These are phyloP conservation scores for Musca vetustissima DNA, from an alignment of 1,140 invertebrate species.

Conservation along the genomic window DNA sequence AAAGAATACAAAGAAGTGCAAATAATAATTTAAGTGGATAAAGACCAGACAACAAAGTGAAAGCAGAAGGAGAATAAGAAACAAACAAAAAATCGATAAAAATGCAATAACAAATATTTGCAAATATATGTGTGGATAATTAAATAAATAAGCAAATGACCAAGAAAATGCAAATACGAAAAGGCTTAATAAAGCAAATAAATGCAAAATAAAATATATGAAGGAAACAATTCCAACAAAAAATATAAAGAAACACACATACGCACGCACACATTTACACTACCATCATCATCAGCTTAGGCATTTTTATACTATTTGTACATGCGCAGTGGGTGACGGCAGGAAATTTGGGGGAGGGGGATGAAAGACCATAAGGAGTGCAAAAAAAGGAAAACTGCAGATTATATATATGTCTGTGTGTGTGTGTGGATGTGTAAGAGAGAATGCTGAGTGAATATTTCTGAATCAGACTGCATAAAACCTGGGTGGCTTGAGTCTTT, in stretches of 20 bases:
- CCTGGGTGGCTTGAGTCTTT: too few species aligned
- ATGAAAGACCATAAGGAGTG: neutral
- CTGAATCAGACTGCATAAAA: neutral
- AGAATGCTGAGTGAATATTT: neutral
- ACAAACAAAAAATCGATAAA: neutral
- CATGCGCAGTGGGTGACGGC: neutral
- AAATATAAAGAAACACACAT: constrained; percentile 1
- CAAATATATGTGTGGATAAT: neutral
- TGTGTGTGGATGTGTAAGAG: neutral
- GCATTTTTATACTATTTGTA: constrained; percentile 5
- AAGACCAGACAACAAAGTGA: too few species aligned
- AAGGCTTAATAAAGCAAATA: constrained; percentile 7
- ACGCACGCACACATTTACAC: neutral
- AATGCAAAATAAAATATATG: too few species aligned
- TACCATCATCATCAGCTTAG: neutral
- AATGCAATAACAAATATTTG: neutral
- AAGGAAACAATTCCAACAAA: too few species aligned
- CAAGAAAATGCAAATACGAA: neutral
- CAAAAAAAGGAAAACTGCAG: neutral
- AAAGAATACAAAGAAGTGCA: neutral
- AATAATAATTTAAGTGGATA: constrained; percentile 4
- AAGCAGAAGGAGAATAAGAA: too few species aligned
- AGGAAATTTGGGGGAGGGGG: neutral
- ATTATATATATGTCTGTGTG: neutral
- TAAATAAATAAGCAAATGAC: constrained; percentile 4